phyloP scores from a whole-genome alignment of 2,113 vertebrate species.

The Megalops atlanticus region DNA sequence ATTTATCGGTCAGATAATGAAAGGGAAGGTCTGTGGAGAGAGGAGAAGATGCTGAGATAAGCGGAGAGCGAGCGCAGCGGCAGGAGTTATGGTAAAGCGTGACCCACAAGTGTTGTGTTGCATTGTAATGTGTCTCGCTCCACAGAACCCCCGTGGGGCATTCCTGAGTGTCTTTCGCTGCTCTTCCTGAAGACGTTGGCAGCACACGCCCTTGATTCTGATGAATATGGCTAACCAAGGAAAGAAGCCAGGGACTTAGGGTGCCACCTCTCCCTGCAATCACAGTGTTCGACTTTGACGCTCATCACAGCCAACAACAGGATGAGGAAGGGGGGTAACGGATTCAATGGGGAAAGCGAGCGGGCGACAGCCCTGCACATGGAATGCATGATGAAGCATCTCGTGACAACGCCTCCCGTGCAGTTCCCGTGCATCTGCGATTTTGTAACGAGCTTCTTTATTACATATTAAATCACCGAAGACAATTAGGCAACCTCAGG shows the following conservation, averaged over 20 bases:
- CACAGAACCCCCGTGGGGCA: neutral
- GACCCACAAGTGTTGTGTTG: too few species aligned
- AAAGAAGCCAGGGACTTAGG: neutral
- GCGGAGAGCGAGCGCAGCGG: neutral
- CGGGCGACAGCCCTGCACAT: neutral
- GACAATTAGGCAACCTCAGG: too few species aligned
- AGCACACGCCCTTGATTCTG: neutral
- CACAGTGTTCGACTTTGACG: neutral
- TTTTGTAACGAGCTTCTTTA: neutral
- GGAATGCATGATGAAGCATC: neutral
- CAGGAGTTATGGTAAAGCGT: neutral
- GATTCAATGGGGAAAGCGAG: neutral
- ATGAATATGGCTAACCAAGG: neutral
- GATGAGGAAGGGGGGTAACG: neutral
- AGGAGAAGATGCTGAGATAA: neutral
- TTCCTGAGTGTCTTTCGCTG: neutral
- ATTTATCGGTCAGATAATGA: neutral
- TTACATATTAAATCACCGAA: neutral
- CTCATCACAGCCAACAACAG: neutral
- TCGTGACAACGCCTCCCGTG: neutral
- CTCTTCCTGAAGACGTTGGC: neutral
- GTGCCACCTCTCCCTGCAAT: neutral
- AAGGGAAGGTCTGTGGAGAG: neutral
- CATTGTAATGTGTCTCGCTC: neutral
- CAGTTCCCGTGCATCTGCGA: neutral